These are phyloP conservation scores for Onychostruthus taczanowskii DNA, from an alignment of 2,113 vertebrate species.

Conservation along the genomic window DNA sequence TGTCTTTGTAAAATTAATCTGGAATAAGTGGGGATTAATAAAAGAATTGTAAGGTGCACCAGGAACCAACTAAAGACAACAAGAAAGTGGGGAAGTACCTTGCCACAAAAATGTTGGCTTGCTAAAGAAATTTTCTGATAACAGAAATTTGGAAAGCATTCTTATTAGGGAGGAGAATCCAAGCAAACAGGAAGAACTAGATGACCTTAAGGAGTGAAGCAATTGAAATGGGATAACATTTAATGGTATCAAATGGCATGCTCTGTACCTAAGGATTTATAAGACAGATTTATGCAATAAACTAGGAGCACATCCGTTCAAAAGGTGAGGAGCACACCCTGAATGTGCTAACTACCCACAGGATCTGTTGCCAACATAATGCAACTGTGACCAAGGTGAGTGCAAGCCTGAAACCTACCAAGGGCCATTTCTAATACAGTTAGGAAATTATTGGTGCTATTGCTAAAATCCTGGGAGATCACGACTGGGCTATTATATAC, in stretches of 20 bases:
- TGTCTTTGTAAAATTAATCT: neutral
- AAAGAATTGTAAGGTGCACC: constrained; percentile 7
- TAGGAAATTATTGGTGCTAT: neutral
- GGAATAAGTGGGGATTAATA: neutral
- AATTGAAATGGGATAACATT: neutral
- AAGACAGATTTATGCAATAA: constrained; percentile 21
- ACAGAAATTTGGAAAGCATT: constrained; percentile 42
- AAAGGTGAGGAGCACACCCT: constrained; percentile 5
- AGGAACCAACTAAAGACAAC: neutral
- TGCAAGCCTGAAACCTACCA: neutral
- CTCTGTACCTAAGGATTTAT: constrained; percentile 7
- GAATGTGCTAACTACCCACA: neutral
- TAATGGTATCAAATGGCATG: neutral
- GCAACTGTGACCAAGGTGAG: neutral
- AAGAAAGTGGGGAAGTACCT: constrained; percentile 42
- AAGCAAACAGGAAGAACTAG: constrained; percentile 51
- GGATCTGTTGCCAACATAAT: neutral
- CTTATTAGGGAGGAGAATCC: constrained; percentile 36
- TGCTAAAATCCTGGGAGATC: neutral
- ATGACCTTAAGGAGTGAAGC: constrained; percentile 51
- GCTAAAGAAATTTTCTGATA: constrained; percentile 43
- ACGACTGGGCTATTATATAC: neutral
- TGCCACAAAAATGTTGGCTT: constrained; percentile 59
- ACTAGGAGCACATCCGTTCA: neutral
- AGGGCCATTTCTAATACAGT: neutral